Base-by-base conservation (phyloP, 2,113 vertebrate genomes). In the Lathamus discolor region DNA sequence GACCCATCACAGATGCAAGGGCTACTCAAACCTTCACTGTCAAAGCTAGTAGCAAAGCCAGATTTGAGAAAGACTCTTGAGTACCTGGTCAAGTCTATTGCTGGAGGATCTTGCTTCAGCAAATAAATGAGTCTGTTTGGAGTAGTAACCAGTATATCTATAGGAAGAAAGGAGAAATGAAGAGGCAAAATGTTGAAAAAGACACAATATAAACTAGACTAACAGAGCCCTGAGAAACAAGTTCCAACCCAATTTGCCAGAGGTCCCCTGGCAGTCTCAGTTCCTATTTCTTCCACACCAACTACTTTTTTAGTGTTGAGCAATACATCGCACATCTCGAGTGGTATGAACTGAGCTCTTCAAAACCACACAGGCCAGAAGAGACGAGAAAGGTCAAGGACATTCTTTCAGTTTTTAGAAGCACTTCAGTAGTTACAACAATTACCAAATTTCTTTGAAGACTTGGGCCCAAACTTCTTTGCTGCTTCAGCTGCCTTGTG, bases 111-210 rank as follows among this genome's bases (percentile, higher is more conserved):
- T 95, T 99, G 98, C 31, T 99, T 99, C 88, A 99, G 97, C 70
- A 99, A 98, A 96, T 98, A 99, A 93, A 99, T 97, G 3, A 99
- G 97, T 96, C 99, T 98, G 97, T 99, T 99, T 12, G 99, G 99
- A 80, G 99, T 99, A 24, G 99, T 99, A 91, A 99, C 99, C 39
- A 99, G 97, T 46, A 99, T 98, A 95, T 99, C 99, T 99, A 51
- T 6, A 46, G 64, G 16, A 86, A 33, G 15, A 14, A 20, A 41
- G 33, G 23, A 59, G 57, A 35, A 19, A 15, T 11, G 75, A 96
- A 11, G 28, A 18, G 46, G n/a, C 10, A 67, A n/a, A 80, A 80
- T 11, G 67, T 91, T 78, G 17, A 59, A 82, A 37, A 75, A 76
- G n/a, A 27, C 3, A 14, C 28, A 44, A 76, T 57, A 52, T 6